phyloP scores from a whole-genome alignment of 2,113 vertebrate species.

The Pterophyllum scalare region DNA sequence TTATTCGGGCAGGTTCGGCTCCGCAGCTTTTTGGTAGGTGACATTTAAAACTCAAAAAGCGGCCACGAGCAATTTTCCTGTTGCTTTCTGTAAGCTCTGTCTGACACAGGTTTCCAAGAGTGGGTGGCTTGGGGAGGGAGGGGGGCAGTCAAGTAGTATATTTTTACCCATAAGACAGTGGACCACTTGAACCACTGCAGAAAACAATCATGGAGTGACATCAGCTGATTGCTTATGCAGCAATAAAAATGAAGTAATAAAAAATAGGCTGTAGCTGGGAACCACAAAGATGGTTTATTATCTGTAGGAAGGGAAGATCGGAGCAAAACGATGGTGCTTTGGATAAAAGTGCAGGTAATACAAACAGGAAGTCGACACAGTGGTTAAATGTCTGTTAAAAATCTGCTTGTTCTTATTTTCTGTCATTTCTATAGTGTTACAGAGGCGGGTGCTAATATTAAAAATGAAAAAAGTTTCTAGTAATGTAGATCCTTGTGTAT shows the following conservation, averaged over 20 bases:
- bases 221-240: not conserved
- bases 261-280: not conserved
- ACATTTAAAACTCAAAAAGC: not conserved
- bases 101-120: not conserved
- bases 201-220: not conserved
- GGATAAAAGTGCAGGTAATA: too few species aligned
- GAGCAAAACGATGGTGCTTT: too few species aligned
- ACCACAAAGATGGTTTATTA: too few species aligned
- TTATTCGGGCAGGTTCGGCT: not conserved
- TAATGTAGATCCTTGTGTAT: not conserved
- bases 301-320: too few species aligned
- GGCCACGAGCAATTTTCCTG: slow-evolving; percentile 4
- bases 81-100: not conserved
- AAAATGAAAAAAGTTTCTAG: not conserved
- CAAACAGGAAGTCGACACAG: too few species aligned
- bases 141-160: not conserved
- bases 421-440: not conserved
- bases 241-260: not conserved
- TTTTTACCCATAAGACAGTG: not conserved
- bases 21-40: not conserved
- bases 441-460: not conserved
- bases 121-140: not conserved
- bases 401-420: too few species aligned
- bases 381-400: too few species aligned
- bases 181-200: not conserved